Evolutionary conservation across 2,113 vertebrate species (phyloP).

Genomic region (Pollimyrus isidori): DNA sequence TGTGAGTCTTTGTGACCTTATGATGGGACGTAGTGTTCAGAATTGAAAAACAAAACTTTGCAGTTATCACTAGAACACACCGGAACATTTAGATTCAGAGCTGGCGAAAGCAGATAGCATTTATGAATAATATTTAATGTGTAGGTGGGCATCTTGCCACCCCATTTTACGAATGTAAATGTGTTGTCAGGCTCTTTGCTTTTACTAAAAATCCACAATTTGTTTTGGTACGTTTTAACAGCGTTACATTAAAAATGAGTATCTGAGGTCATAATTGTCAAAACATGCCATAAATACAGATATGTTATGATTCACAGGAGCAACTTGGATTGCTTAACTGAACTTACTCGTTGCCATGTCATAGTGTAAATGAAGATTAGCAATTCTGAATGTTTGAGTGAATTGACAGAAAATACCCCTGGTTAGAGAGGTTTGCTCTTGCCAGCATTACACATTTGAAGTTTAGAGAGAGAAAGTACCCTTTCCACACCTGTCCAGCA

Average conservation of each 20-base stretch:
- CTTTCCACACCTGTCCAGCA: neutral
- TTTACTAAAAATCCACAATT: neutral
- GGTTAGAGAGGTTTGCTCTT: slow-evolving; percentile 1
- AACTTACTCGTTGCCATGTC: neutral
- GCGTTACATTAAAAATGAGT: neutral
- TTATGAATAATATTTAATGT: neutral
- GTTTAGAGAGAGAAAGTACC: neutral
- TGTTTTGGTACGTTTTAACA: neutral
- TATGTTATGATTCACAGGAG: neutral
- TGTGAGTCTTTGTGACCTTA: neutral
- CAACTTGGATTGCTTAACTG: neutral
- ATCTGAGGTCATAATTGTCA: neutral
- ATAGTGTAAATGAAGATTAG: neutral
- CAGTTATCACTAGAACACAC: neutral
- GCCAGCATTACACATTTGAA: neutral
- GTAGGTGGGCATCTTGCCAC: neutral
- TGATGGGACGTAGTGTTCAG: neutral
- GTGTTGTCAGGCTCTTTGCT: neutral
- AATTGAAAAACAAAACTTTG: neutral
- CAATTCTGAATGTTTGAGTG: neutral
- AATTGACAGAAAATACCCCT: slow-evolving; percentile 4
- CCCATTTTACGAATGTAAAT: neutral
- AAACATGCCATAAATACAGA: neutral
- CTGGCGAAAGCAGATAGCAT: neutral
- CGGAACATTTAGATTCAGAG: neutral